Base-by-base conservation (phyloP, 2,797 vertebrate species). In the Silurus lanzhouensis region DNA sequence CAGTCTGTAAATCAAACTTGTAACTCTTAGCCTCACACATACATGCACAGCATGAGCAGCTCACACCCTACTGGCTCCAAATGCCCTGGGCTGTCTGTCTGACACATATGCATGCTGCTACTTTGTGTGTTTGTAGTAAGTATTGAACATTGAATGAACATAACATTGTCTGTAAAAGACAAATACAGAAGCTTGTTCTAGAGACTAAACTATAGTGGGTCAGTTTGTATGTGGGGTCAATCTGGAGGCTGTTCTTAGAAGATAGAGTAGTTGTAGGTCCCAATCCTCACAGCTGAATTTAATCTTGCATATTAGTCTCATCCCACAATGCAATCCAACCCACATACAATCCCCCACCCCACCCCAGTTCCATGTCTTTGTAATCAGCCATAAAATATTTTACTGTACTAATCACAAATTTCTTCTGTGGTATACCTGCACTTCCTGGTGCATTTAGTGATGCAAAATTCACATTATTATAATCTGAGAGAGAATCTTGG, bases 1-100 rank as follows among this genome's bases (percentile, higher is more conserved):
- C 80, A 84, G 74, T 72, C 79, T 87, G 85, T 89, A 88, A 87
- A 85, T 89, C 85, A 87, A 27, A 83, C 82, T 84, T 48, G 72
- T 82, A 77, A 72, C 85, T 75, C 58, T 81, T 12, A 78, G 71
- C 84, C 68, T 74, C 76, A 58, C 67, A 74, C 38, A 84, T 58
- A 81, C 67, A 79, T 66, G 76, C 79, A 72, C 63, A 87, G 76
- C 60, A 25, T 85, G 61, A 83, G 72, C 80, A 79, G 27, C 71
- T n/a, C 58, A 57, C 75, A 74, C 67, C 61, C 61, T 61, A 63
- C 67, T 71, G 71, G 38, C 55, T 87, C 61, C 81, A 87, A 85
- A 89, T 68, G 55, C 72, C 52, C 61, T 78, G 71, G 38, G 48
- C 68, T 88, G 67, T 68, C 46, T 52, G 83, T 44, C 76, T 85